phyloP scores from a whole-genome alignment of 2,797 vertebrate species.

The Falco columbarius region DNA sequence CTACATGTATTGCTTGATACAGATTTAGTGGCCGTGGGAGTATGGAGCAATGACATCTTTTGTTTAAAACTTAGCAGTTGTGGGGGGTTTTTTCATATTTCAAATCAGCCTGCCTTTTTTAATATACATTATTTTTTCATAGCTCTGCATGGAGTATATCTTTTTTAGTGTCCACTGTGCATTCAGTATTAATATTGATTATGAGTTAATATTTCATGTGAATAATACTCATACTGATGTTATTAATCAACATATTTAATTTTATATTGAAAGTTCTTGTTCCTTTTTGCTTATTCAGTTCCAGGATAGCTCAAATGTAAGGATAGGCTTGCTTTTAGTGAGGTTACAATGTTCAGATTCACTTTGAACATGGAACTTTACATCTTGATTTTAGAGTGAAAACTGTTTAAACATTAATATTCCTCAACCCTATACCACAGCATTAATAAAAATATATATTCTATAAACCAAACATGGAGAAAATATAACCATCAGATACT shows the following conservation, averaged over 20 bases:
- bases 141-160: accelerated
- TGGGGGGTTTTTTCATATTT: background rate
- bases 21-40: background rate
- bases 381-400: background rate
- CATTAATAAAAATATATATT: background rate
- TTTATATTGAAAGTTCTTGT: background rate
- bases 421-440: background rate
- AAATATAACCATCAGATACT: background rate
- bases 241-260: background rate
- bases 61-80: background rate
- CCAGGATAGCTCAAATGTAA: background rate
- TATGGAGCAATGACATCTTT: background rate
- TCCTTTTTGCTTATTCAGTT: background rate
- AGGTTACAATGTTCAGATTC: background rate
- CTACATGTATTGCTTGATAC: accelerated
- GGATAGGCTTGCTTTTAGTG: background rate
- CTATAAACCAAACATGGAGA: background rate
- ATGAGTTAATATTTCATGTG: background rate
- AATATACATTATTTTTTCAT: background rate
- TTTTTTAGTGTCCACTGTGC: background rate
- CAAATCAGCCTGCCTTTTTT: background rate
- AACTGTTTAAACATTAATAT: background rate
- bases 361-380: background rate
- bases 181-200: background rate
- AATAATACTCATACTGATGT: background rate